Evolutionary conservation across 2,113 vertebrate genomes (phyloP), one percentile per base, ranked within the genome.

Genomic region (Hepsetus odoe): DNA sequence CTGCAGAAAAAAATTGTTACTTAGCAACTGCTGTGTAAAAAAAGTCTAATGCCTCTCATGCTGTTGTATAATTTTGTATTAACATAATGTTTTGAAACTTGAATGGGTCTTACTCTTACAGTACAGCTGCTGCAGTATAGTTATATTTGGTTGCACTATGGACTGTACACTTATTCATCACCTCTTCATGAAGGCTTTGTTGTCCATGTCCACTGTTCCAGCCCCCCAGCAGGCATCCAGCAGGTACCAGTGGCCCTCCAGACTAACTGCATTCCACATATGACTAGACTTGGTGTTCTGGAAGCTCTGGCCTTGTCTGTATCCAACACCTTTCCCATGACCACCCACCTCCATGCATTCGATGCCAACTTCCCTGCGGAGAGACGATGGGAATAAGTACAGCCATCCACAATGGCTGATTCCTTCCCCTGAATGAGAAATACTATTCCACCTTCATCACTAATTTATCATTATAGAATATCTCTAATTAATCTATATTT

Each of bases 151-250:
- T 62, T 62, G 30, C 16, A 7, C 26, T 13, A 1, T 59, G 56
- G 10, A 30, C 2, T 30, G 20, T 62, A 32, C n/a, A 16, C 6
- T 55, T 1, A 22, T 32, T 20, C 49, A 83, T 89, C 38, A 92
- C 90, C 87, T 89, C 74, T 89, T 85, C 55, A 84, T 16, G 22
- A 90, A 92, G 49, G 82, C 5, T 38, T 74, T 83, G 9, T 46
- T 82, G 32, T 89, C 85, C 4, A 71, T n/a, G 61, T 89, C 88
- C 24, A 90, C 83, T 0, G 28, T 86, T 4, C 90, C 92, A 5
- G 89, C 87, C 0, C 89, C 92, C 92, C 90, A 90, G 76, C 87
- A 90, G 22, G 86, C 82, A 4, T 86, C 90, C 87, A 91, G 82
- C 14, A 91, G 90, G 51, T 79, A 79, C 89, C 80, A 86, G n/a